These are phyloP conservation scores for Conus canariensis DNA, from an alignment of 2,888 invertebrate genomes.

Conservation along the genomic window DNA sequence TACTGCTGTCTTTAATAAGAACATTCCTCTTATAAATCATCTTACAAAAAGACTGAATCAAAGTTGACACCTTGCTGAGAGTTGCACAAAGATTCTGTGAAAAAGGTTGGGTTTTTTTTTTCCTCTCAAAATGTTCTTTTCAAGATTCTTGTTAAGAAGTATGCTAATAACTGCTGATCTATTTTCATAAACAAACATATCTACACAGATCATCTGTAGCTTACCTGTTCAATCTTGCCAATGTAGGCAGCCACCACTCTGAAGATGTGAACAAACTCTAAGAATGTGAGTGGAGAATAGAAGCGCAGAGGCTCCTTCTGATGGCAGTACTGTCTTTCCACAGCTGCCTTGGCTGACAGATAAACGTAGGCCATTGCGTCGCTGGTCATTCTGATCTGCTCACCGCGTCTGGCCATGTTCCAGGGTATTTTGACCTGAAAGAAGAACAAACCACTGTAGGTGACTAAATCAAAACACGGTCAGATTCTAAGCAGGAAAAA, in stretches of 20 bases:
- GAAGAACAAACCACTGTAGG: not conserved
- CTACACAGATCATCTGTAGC: constrained; percentile 35
- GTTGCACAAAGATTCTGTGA: too few relatives aligned
- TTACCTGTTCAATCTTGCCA: constrained; percentile 71
- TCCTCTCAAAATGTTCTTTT: too few relatives aligned
- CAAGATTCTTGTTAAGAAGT: too few relatives aligned
- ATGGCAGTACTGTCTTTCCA: constrained; percentile 73
- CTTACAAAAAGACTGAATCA: too few relatives aligned
- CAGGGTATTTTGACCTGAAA: constrained; percentile 71
- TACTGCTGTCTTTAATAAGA: too few relatives aligned
- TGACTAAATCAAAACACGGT: not conserved
- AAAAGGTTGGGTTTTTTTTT: too few relatives aligned
- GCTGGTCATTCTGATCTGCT: constrained; percentile 70
- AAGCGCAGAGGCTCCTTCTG: constrained; percentile 70
- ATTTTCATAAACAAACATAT: too few relatives aligned
- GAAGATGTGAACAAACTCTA: constrained; percentile 76
- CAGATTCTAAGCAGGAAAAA: not conserved
- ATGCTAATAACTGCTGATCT: too few relatives aligned
- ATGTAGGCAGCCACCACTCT: constrained; percentile 71
- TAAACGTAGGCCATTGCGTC: constrained; percentile 77
- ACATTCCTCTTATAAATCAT: too few relatives aligned
- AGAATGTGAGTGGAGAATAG: constrained; percentile 74
- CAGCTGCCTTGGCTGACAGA: constrained; percentile 68
- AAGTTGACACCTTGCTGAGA: too few relatives aligned
- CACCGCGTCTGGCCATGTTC: constrained; percentile 62